Conservation (phyloP, 2,113 vertebrate species). For the Pseudorasbora parva region DNA sequence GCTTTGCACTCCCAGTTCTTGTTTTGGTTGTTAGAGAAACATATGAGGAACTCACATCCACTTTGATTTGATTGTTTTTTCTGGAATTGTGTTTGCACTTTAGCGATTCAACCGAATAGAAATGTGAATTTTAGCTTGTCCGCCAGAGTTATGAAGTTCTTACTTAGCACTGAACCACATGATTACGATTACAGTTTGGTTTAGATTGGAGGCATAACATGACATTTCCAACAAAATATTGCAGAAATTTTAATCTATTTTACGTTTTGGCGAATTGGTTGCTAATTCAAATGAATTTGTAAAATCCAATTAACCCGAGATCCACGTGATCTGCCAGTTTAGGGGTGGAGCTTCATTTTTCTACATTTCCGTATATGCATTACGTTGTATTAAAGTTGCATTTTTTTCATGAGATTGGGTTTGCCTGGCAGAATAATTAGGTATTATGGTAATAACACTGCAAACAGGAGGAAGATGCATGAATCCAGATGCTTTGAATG, state of each 20-base stretch:
- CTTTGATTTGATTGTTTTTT: background rate
- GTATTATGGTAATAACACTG: background rate
- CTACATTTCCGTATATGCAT: too few relatives aligned
- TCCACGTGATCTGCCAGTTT: too few relatives aligned
- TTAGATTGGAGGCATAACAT: background rate
- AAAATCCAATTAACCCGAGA: too few relatives aligned
- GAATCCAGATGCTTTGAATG: slow-evolving; percentile 10
- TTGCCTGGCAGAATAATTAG: background rate
- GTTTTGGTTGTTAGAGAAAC: background rate
- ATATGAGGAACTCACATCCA: background rate
- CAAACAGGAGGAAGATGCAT: slow-evolving; percentile 5
- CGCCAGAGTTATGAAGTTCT: too few relatives aligned
- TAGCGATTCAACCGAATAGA: background rate
- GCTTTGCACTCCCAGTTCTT: background rate
- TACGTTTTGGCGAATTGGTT: too few relatives aligned
- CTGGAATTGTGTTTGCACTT: background rate
- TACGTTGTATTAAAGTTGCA: too few relatives aligned
- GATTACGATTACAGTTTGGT: background rate
- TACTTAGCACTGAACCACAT: background rate
- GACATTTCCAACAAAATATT: background rate
- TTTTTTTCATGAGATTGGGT: too few relatives aligned
- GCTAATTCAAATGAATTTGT: too few relatives aligned
- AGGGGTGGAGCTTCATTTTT: too few relatives aligned
- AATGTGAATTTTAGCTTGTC: background rate
- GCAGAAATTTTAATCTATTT: too few relatives aligned